Conservation (phyloP, 2,113 vertebrate genomes). For the Pseudorectes ferrugineus region DNA sequence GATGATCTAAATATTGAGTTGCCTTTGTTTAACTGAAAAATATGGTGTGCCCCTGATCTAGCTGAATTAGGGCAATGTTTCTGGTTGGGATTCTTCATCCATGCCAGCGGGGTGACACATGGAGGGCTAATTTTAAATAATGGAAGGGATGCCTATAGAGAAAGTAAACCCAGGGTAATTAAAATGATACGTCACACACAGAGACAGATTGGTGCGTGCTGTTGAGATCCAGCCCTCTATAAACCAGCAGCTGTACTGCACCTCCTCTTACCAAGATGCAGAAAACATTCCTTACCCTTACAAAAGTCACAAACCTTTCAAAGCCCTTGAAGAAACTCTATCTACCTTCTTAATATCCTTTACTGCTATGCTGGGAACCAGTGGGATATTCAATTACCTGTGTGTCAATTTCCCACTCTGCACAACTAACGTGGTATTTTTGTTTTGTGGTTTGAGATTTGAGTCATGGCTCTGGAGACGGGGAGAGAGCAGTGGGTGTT, state of each 20-base stretch:
- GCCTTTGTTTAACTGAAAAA: slow-evolving; percentile 15
- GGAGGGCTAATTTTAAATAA: background rate
- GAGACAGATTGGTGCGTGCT: background rate
- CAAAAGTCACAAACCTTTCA: background rate
- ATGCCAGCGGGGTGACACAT: fast-evolving
- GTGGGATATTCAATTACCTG: background rate
- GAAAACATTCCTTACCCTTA: background rate
- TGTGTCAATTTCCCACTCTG: background rate
- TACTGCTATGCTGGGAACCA: background rate
- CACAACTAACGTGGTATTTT: background rate
- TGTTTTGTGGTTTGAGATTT: background rate
- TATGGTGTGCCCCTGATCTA: background rate
- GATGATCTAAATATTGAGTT: background rate
- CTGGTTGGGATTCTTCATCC: background rate
- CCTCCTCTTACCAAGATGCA: background rate
- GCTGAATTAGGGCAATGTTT: background rate
- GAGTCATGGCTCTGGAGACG: background rate
- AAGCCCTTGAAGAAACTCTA: background rate
- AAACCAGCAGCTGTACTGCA: background rate
- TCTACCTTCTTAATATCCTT: background rate
- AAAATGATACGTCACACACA: background rate
- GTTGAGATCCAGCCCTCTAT: background rate
- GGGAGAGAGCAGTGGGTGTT: fast-evolving
- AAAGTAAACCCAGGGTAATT: background rate
- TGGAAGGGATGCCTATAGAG: background rate